Percentiles rank a stretch among this genome's conserved stretches.
Evolutionary conservation across 1,140 invertebrate genomes (phyloP).

Genomic region (Zaprionus vittiger): DNA sequence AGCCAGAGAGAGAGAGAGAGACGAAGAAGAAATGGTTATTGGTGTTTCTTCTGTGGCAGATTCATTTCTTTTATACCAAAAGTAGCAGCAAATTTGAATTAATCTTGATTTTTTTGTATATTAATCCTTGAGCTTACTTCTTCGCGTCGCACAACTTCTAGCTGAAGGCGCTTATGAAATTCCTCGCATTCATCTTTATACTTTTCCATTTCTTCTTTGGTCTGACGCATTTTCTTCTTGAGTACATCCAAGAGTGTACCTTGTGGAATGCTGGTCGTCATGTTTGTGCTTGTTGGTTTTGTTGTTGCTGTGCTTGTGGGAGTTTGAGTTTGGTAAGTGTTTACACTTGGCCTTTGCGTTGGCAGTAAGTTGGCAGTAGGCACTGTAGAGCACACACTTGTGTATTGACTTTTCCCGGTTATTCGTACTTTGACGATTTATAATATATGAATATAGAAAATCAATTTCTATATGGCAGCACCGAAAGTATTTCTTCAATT

Average conservation of each 20-base stretch:
- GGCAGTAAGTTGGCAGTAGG: constrained; percentile 30
- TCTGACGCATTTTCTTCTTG: constrained; percentile 99
- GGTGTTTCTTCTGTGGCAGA: constrained; percentile 16
- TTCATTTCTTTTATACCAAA: constrained; percentile 38
- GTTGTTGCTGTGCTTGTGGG: constrained; percentile 62
- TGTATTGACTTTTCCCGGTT: constrained; percentile 37
- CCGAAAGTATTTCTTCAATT: constrained; percentile 62
- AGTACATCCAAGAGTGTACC: constrained; percentile 96
- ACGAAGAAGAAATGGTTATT: constrained; percentile 33
- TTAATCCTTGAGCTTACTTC: constrained; percentile 90
- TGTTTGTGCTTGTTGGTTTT: constrained; percentile 86
- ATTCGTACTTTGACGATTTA: constrained; percentile 18
- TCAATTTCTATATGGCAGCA: constrained; percentile 59
- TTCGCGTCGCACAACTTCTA: constrained; percentile 95
- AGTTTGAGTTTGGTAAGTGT: constrained; percentile 71
- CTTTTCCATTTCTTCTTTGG: constrained; percentile 98
- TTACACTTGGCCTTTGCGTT: constrained; percentile 64
- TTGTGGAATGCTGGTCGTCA: constrained; percentile 94
- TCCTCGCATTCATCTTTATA: constrained; percentile 98
- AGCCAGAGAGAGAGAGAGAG: neutral
- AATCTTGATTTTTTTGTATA: constrained; percentile 13
- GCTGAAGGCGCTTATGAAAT: constrained; percentile 94
- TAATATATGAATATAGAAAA: constrained; percentile 22
- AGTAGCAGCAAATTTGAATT: constrained; percentile 26
- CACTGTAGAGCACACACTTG: constrained; percentile 65